A percentile compares a stretch with the other conserved stretches of the same genome.
Evolutionary conservation across 2,888 invertebrate species (phyloP).

Genomic region (Drepanosiphum platanoidis): DNA sequence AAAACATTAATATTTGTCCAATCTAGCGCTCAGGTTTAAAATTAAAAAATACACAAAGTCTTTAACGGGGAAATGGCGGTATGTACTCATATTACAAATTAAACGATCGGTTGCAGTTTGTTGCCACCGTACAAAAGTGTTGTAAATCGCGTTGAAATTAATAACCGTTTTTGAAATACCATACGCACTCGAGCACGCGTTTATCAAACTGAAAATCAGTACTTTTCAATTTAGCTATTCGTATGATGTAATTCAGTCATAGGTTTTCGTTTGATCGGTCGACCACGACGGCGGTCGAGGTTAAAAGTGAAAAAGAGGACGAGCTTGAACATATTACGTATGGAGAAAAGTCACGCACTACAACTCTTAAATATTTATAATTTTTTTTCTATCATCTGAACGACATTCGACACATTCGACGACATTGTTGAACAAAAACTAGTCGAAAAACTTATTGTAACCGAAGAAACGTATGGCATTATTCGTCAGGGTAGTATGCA

Average conservation of each 20-base stretch:
- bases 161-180: neutral
- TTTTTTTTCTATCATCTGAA: neutral
- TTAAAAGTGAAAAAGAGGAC: neutral
- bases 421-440: neutral
- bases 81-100: neutral
- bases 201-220: neutral
- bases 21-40: neutral
- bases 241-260: neutral
- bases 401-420: neutral
- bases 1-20: neutral
- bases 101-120: neutral
- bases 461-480: too few relatives aligned
- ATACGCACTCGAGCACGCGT: neutral
- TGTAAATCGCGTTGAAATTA: neutral
- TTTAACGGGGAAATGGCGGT: neutral
- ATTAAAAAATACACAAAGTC: slow-evolving; percentile 1
- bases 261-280: neutral
- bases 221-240: slow-evolving; percentile 19
- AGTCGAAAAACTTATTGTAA: too few relatives aligned
- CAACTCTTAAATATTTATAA: neutral
- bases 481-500: too few relatives aligned
- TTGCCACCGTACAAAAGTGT: neutral
- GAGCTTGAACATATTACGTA: neutral
- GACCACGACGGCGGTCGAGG: neutral
- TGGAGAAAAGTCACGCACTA: neutral